These are phyloP conservation scores for Mya arenaria DNA, from an alignment of 1,140 invertebrate species.

Conservation along the genomic window DNA sequence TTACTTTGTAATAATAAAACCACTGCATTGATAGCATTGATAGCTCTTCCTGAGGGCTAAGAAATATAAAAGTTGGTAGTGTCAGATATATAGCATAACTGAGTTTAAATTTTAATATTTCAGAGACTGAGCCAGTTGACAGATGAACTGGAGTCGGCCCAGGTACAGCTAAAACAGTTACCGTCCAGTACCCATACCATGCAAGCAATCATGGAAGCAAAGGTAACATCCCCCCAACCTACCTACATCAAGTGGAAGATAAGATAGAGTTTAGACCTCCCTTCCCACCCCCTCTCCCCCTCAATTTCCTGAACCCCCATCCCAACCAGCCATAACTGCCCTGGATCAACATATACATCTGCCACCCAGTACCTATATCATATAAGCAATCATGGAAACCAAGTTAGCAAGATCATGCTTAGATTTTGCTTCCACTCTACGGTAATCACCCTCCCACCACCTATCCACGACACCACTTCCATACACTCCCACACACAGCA, in stretches of 20 bases:
- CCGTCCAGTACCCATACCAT: conserved; percentile 72
- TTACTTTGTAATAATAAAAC: no score
- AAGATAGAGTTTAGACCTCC: background rate
- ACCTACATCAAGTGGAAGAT: background rate
- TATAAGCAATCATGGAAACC: no score
- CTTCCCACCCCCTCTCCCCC: background rate
- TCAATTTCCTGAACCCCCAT: background rate
- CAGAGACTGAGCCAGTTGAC: conserved; percentile 64
- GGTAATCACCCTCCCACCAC: no score
- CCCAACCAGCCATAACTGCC: background rate
- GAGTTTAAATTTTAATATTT: no score
- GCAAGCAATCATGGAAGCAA: conserved; percentile 76
- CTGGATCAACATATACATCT: background rate
- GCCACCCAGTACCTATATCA: background rate
- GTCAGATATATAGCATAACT: no score
- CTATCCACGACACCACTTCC: no score
- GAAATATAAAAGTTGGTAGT: no score
- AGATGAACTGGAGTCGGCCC: conserved; percentile 62
- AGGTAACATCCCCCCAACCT: conserved; percentile 58
- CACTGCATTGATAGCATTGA: no score
- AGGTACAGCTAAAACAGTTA: conserved; percentile 67
- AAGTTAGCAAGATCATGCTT: no score
- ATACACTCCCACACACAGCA: no score
- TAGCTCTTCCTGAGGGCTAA: no score
- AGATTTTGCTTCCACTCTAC: no score